Evolutionary conservation across 2,888 invertebrate genomes (phyloP).

Genomic region (Esperia sulphurella): DNA sequence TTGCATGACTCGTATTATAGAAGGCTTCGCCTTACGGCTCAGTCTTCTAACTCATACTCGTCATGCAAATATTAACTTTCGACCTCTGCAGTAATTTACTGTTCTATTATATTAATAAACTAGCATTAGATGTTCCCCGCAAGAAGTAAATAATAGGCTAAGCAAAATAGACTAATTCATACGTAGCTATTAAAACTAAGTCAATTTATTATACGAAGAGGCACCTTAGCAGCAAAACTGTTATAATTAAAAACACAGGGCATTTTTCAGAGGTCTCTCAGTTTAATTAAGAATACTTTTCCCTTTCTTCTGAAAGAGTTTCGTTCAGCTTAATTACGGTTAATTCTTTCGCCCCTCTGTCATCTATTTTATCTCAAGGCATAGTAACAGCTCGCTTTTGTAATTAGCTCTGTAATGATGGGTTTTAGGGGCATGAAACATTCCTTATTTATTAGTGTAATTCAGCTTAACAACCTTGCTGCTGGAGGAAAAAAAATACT

Average conservation of each 20-base stretch:
- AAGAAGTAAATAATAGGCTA: background rate
- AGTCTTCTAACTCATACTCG: no score
- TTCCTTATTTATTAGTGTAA: constrained; percentile 26
- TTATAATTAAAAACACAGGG: constrained; percentile 59
- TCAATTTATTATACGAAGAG: constrained; percentile 20
- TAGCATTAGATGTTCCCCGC: no score
- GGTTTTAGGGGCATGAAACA: constrained; percentile 29
- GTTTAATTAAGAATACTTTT: constrained; percentile 65
- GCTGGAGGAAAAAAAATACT: constrained; percentile 11
- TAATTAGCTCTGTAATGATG: constrained; percentile 45
- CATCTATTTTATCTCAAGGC: constrained; percentile 45
- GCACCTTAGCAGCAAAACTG: constrained; percentile 30
- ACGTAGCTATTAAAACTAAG: constrained; percentile 19
- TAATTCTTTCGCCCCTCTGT: constrained; percentile 47
- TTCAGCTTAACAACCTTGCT: constrained; percentile 16
- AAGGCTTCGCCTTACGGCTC: no score
- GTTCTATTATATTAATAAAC: no score
- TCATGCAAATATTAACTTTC: no score
- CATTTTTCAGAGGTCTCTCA: constrained; percentile 49
- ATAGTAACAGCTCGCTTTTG: constrained; percentile 38
- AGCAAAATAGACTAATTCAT: background rate
- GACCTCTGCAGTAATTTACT: no score
- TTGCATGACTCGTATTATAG: no score
- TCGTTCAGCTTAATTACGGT: constrained; percentile 59
- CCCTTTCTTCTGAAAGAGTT: constrained; percentile 50